Conservation (phyloP, 1,140 invertebrate genomes). For the Apis dorsata region DNA sequence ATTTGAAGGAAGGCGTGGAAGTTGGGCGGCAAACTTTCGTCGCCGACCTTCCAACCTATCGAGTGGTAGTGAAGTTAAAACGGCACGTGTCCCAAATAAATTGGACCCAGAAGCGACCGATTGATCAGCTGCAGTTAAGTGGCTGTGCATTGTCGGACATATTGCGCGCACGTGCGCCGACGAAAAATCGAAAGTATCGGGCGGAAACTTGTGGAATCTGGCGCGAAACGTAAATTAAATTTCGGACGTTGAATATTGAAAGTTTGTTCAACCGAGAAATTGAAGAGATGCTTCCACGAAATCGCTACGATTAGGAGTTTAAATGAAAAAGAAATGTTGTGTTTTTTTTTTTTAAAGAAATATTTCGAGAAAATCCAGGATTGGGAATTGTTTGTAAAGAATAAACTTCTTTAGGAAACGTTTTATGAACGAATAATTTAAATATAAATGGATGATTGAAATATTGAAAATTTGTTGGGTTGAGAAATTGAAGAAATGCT, state of each 20-base stretch:
- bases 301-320: too few relatives aligned
- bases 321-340: too few relatives aligned
- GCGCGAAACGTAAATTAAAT: background rate
- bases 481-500: too few relatives aligned
- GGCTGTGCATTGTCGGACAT: background rate
- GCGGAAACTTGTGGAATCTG: background rate
- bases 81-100: constrained; percentile 31
- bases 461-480: too few relatives aligned
- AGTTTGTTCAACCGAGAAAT: background rate
- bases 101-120: background rate
- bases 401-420: too few relatives aligned
- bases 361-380: too few relatives aligned
- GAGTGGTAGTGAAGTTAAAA: constrained; percentile 11
- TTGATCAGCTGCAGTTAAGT: constrained; percentile 20
- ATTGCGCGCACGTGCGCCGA: background rate
- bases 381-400: too few relatives aligned
- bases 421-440: too few relatives aligned
- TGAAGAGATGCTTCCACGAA: too few relatives aligned
- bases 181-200: background rate
- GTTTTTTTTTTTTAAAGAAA: too few relatives aligned
- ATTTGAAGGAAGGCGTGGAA: background rate
- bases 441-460: too few relatives aligned
- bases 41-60: background rate
- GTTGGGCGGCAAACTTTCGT: background rate
- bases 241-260: background rate